Percentiles rank a stretch among this genome's conserved stretches.
Conservation (phyloP, 1,140 invertebrate genomes). For the Rhopalosiphum maidis region DNA sequence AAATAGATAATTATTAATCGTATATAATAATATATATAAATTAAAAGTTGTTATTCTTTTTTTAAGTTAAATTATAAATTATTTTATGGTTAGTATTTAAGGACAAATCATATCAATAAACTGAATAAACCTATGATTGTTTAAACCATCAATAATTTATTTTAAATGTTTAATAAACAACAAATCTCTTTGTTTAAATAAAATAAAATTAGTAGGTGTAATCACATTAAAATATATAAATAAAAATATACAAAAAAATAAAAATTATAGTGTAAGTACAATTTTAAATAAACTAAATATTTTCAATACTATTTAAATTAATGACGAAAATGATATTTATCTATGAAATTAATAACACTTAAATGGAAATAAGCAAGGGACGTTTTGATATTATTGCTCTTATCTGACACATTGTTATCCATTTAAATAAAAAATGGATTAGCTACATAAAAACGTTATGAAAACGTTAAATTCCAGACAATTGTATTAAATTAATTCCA, state of each 20-base stretch:
- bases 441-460: no score
- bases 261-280: neutral
- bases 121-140: neutral
- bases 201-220: neutral
- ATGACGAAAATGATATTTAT: neutral
- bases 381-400: neutral
- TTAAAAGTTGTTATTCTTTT: no score
- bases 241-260: neutral
- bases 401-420: neutral
- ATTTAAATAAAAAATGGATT: neutral
- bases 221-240: neutral
- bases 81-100: no score
- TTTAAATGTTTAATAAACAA: neutral
- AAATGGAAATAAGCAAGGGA: neutral
- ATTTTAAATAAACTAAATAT: no score
- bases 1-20: neutral
- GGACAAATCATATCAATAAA: neutral
- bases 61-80: no score
- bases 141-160: neutral
- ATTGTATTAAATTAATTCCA: neutral
- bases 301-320: neutral
- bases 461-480: neutral
- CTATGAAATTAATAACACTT: neutral
- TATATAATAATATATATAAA: no score
- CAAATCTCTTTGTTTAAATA: neutral